phyloP scores from a whole-genome alignment of 1,140 invertebrate species.

The Zaprionus vittiger region DNA sequence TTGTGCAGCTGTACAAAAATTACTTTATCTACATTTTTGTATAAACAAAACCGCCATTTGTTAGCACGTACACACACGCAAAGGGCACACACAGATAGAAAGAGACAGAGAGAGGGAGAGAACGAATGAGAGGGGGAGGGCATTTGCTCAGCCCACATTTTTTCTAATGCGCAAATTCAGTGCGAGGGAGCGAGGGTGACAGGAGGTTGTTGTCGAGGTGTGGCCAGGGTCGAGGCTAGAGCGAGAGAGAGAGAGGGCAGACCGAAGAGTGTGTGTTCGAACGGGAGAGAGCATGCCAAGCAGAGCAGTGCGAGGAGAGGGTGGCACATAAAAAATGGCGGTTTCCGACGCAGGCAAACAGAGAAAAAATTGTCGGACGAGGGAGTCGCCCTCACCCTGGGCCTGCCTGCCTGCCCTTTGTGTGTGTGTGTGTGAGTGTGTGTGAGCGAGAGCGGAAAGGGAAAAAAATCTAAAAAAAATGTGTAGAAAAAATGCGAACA shows the following conservation, averaged over 20 bases:
- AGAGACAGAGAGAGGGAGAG: no score
- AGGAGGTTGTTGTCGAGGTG: slow-evolving; percentile 6
- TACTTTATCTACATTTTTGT: slow-evolving; percentile 27
- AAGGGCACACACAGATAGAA: slow-evolving; percentile 22
- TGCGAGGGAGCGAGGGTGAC: slow-evolving; percentile 47
- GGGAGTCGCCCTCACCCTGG: slow-evolving; percentile 13
- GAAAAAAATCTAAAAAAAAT: slow-evolving; percentile 58
- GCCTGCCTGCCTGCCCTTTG: background rate
- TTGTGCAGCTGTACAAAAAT: slow-evolving; percentile 9
- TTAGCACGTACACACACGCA: slow-evolving; percentile 13
- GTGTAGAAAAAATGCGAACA: slow-evolving; percentile 57
- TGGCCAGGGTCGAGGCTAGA: slow-evolving; percentile 29
- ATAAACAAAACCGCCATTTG: slow-evolving; percentile 46
- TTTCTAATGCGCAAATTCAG: slow-evolving; percentile 72
- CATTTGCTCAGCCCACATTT: slow-evolving; percentile 59
- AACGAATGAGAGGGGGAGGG: background rate
- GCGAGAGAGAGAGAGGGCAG: slow-evolving; percentile 2
- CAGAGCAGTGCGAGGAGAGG: background rate
- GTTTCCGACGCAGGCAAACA: slow-evolving; percentile 76
- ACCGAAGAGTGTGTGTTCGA: background rate
- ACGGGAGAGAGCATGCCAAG: background rate
- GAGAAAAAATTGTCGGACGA: slow-evolving; percentile 40
- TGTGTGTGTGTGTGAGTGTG: background rate
- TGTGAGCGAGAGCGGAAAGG: slow-evolving; percentile 41
- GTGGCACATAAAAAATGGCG: slow-evolving; percentile 78